Base-by-base conservation (phyloP, 2,797 vertebrate genomes). In the Karalla daura region DNA sequence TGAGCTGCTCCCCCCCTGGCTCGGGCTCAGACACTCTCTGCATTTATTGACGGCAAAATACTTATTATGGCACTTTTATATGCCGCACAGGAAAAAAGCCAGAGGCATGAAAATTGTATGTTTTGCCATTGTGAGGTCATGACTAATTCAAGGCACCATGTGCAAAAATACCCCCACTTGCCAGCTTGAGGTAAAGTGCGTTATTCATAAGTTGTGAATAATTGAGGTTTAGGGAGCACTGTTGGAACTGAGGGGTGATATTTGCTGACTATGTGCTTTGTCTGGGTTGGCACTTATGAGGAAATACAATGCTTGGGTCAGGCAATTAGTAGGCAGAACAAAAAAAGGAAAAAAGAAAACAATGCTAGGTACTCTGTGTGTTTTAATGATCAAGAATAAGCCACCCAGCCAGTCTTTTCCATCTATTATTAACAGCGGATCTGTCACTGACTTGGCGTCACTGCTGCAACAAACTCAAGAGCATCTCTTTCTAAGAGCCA, bases 141-240 rank as follows among this genome's bases (percentile, higher is more conserved):
- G 66, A 91, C 84, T 91, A 88, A 91, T 92, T 91, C 79, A 92
- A 78, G 36, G 33, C 49, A n/a, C 69, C 58, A 76, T 74, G 86
- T 75, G 81, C 82, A 89, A 89, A 91, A 92, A 92, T 90, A 91
- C 67, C 83, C 83, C 70, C 74, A 52, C 64, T 83, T 86, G 76
- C 78, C 85, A 80, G 78, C 84, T 89, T 73, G 85, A 84, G 85
- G 86, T 88, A 77, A 89, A 85, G 86, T 90, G 84, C 72, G 84
- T 92, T 90, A 88, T 91, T 91, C 90, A 91, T 89, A 91, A 90
- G 85, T 80, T 81, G 83, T 92, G 83, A 92, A 92, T 92, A 88
- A 92, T 91, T 90, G 87, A 92, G 70, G 70, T 88, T 86, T 77
- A 69, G 83, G 75, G 80, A 91, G 62, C 73, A 62, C 61, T 49